These are phyloP conservation scores for Pemphigus obesinymphae DNA, from an alignment of 1,140 invertebrate genomes.

Conservation along the genomic window DNA sequence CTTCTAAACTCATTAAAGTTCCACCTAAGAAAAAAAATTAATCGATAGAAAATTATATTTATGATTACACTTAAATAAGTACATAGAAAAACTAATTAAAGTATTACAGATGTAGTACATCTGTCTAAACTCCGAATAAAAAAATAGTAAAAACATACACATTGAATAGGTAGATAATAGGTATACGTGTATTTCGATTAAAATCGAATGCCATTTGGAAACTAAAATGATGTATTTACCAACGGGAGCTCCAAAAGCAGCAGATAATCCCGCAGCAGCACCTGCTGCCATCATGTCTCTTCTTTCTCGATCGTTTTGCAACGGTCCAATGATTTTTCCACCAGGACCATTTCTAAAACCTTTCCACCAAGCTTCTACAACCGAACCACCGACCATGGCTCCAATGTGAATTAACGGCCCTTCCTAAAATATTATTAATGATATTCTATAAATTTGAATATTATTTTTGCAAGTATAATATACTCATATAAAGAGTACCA, in stretches of 20 bases:
- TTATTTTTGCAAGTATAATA: background rate
- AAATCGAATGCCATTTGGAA: background rate
- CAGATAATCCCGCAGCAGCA: conserved; percentile 42
- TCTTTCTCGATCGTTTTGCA: conserved; percentile 95
- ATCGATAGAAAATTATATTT: too few species aligned
- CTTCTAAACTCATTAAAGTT: conserved; percentile 94
- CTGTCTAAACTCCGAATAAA: too few species aligned
- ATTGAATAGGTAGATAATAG: too few species aligned
- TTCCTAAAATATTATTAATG: conserved; percentile 63
- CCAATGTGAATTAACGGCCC: conserved; percentile 99
- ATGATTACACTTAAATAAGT: background rate
- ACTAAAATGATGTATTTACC: conserved; percentile 55
- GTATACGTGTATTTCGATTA: too few species aligned
- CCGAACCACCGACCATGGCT: conserved; percentile 81
- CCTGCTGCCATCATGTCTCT: conserved; percentile 87
- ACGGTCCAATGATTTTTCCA: conserved; percentile 85
- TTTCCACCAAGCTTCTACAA: conserved; percentile 40
- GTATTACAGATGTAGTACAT: too few species aligned
- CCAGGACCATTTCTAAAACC: conserved; percentile 71
- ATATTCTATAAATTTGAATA: background rate
- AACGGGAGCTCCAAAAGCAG: conserved; percentile 64
- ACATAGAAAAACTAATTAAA: background rate
- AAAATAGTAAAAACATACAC: too few species aligned
- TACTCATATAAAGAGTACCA: too few species aligned
- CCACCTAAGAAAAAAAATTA: conserved; percentile 63